phyloP scores from a whole-genome alignment of 2,113 vertebrate species.

The human region DNA sequence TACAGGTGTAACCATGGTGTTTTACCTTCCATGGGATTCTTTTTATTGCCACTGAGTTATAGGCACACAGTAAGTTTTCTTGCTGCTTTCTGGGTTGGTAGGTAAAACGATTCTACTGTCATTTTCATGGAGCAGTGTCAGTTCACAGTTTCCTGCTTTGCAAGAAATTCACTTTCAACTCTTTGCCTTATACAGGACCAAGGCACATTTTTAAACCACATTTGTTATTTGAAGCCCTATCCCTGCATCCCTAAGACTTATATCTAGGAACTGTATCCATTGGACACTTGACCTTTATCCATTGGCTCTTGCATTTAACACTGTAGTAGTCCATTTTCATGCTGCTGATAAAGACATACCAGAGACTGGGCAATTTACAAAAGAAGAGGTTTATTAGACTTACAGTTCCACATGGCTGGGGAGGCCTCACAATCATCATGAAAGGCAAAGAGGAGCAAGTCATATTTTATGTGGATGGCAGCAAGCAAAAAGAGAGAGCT shows the following conservation, averaged over 20 bases:
- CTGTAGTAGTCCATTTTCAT: too few relatives aligned
- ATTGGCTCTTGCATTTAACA: neutral
- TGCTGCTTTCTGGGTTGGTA: neutral
- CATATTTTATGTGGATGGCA: too few relatives aligned
- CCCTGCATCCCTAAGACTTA: neutral
- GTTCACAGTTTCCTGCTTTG: neutral
- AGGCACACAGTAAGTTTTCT: neutral
- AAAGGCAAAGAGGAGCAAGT: too few relatives aligned
- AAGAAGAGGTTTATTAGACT: too few relatives aligned
- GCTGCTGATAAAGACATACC: too few relatives aligned
- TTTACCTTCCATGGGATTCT: neutral
- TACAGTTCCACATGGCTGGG: too few relatives aligned
- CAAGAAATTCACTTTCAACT: neutral
- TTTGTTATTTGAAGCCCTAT: neutral
- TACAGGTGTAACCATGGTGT: neutral
- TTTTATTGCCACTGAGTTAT: neutral
- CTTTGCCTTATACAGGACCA: neutral
- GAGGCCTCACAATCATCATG: too few relatives aligned
- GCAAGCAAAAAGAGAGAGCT: too few relatives aligned
- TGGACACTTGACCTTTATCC: neutral
- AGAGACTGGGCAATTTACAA: too few relatives aligned
- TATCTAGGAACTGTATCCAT: neutral
- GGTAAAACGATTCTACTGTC: neutral
- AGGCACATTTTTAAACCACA: neutral
- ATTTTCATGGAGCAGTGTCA: neutral